A percentile compares a stretch with the other conserved stretches of the same genome.
Evolutionary conservation across 2,797 vertebrate genomes (phyloP).

Genomic region (Hirundo rustica): DNA sequence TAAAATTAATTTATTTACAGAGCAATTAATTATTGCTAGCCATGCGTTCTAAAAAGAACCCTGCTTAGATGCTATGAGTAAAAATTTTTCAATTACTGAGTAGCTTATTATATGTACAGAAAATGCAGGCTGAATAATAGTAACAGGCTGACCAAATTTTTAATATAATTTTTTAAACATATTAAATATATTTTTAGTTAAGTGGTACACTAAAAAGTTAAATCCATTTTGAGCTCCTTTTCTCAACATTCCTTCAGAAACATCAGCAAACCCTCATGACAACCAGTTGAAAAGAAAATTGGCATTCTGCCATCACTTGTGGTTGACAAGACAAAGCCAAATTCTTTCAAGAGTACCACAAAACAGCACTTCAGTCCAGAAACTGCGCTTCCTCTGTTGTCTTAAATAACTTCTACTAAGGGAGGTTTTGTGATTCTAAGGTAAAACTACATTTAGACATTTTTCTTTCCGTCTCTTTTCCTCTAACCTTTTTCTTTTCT

Average conservation of each 20-base stretch:
- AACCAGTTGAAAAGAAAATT: slow-evolving; percentile 15
- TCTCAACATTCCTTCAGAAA: not conserved
- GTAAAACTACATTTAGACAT: not conserved
- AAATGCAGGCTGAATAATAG: not conserved
- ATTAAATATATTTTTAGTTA: not conserved
- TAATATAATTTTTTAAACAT: not conserved
- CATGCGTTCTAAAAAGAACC: not conserved
- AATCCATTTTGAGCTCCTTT: not conserved
- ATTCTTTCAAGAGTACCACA: not conserved
- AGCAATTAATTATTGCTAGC: not conserved
- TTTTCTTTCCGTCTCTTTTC: not conserved
- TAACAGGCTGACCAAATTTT: not conserved
- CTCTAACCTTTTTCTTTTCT: not conserved
- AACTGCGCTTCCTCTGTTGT: not conserved
- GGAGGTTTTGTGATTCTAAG: not conserved
- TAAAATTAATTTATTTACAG: not conserved
- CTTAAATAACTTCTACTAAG: not conserved
- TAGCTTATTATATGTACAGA: not conserved
- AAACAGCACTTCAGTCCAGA: not conserved
- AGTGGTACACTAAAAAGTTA: not conserved
- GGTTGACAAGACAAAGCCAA: slow-evolving; percentile 12
- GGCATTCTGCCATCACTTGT: not conserved
- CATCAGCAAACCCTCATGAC: not conserved
- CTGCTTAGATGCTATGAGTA: not conserved
- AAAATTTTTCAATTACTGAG: not conserved